These are phyloP conservation scores for Saccostrea glomerata DNA, from an alignment of 1,140 invertebrate genomes.

Conservation along the genomic window DNA sequence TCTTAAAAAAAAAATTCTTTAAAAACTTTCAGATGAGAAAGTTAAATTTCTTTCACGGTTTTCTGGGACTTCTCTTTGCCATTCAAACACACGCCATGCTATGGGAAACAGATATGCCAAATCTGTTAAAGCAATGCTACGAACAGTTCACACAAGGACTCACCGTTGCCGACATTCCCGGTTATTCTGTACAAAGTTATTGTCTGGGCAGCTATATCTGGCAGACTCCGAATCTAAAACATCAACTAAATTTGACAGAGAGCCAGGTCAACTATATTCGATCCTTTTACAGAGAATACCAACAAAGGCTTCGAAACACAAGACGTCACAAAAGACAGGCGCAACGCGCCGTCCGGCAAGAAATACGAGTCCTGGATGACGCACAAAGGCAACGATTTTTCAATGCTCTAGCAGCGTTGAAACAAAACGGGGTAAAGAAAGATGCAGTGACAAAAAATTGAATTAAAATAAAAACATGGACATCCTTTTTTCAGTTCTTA, in stretches of 20 bases:
- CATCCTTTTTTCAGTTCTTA: too few relatives aligned
- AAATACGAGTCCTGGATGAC: not conserved
- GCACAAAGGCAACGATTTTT: not conserved
- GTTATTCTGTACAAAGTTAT: not conserved
- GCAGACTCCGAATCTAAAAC: not conserved
- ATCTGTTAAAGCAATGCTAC: not conserved
- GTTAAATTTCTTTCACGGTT: not conserved
- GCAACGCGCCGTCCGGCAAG: not conserved
- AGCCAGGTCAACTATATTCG: not conserved
- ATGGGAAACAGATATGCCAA: not conserved
- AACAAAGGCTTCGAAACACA: not conserved
- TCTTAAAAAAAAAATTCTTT: too few relatives aligned
- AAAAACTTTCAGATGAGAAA: not conserved
- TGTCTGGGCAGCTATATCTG: slow-evolving; percentile 12
- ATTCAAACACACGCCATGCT: not conserved
- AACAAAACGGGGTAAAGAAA: slow-evolving; percentile 3
- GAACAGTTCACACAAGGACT: not conserved
- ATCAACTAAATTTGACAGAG: not conserved
- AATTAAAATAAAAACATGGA: too few relatives aligned
- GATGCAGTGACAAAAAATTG: too few relatives aligned
- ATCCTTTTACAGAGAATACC: not conserved
- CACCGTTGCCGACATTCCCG: not conserved
- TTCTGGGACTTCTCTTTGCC: not conserved
- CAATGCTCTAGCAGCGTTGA: not conserved
- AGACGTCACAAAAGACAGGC: not conserved